phyloP scores from a whole-genome alignment of 2,888 invertebrate genomes.

The Rotaria sp. region DNA sequence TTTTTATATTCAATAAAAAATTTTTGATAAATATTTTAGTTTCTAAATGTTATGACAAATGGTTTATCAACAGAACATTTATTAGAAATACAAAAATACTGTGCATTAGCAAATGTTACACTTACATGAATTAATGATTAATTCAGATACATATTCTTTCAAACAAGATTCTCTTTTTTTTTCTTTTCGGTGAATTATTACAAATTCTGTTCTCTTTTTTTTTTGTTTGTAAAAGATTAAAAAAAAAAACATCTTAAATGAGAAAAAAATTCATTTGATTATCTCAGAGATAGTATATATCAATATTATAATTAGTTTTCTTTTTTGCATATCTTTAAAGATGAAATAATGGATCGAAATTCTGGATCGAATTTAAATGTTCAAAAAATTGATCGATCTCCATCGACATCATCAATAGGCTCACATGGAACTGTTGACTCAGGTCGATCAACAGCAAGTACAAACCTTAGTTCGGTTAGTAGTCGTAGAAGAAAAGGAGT shows the following conservation, averaged over 20 bases:
- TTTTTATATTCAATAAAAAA: neutral
- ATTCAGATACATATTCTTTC: neutral
- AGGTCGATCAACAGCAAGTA: neutral
- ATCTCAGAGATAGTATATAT: neutral
- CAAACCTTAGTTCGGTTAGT: neutral
- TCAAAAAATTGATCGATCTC: neutral
- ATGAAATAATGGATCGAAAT: neutral
- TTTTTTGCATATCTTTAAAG: neutral
- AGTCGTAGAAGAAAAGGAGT: neutral
- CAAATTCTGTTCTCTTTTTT: neutral
- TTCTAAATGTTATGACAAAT: neutral
- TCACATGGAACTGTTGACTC: neutral
- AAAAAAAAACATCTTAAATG: neutral
- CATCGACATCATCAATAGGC: neutral
- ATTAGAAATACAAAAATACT: neutral
- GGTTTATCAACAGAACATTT: neutral
- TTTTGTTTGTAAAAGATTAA: neutral
- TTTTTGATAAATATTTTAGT: neutral
- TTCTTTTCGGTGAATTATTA: neutral
- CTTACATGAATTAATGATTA: neutral
- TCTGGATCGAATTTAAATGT: neutral
- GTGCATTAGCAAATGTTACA: constrained; percentile 23
- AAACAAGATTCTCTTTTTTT: neutral
- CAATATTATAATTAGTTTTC: neutral
- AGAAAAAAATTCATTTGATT: neutral